Base-by-base conservation (phyloP, 2,888 invertebrate genomes). In the Oligia strigilis region DNA sequence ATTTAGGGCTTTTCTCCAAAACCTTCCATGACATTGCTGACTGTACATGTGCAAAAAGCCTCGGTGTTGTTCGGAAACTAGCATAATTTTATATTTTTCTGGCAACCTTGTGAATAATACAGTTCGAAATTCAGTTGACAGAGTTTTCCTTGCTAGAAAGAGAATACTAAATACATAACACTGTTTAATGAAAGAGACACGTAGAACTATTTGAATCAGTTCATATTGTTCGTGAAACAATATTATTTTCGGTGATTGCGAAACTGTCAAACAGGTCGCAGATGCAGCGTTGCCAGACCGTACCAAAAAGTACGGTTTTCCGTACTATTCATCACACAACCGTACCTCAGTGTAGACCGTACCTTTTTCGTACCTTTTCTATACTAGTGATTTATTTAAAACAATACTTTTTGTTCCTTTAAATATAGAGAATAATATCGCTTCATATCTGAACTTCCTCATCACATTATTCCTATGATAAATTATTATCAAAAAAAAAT, bases 161-260 rank as follows among this genome's bases (percentile, higher is more conserved):
- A 84, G 81, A 81, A 3, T 60, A 19, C 23, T 40, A 17, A 58
- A 66, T 65, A 75, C 0, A 19, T 1, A 11, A 13, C 0, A 5
- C 2, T 29, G 43, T 36, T 77, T 66, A 19, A n/a, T 36, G 60
- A 80, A 66, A 81, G 67, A 78, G 81, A 81, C 0, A 23, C 4
- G 70, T 1, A n/a, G 0, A 60, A 55, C 3, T 9, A 8, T 5
- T 23, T 23, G 1, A 52, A 40, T 46, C 43, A 13, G 5, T 78
- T 40, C n/a, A 74, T 87, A 84, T 87, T 84, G 6, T 64, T 64
- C 36, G 85, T 23, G 5, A 64, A 70, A 81, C 8, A 64, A 88
- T 80, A 88, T 95, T 96, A 96, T 96, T 96, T 96, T 95, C 81
- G 93, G 94, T 93, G 96, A 85, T 96, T 96, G 96, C 96, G 96